A percentile compares a stretch with the other conserved stretches of the same genome.
Conservation (phyloP, 2,888 invertebrate genomes). For the Oscheius sp. region DNA sequence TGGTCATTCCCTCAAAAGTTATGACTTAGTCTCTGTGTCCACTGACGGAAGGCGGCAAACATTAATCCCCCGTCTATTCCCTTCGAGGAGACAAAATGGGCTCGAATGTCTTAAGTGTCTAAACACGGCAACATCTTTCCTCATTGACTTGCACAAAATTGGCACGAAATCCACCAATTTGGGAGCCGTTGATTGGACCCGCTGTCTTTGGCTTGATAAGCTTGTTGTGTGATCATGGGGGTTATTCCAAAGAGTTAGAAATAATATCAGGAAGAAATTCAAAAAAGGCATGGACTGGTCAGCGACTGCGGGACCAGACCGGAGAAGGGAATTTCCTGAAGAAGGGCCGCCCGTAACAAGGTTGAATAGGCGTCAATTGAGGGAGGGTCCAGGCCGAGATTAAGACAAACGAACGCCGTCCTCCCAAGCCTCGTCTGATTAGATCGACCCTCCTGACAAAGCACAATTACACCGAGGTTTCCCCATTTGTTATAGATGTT, state of each 20-base stretch:
- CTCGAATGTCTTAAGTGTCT: too few relatives aligned
- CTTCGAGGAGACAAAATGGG: too few relatives aligned
- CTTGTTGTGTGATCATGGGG: neutral
- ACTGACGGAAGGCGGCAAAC: too few relatives aligned
- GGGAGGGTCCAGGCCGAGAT: neutral
- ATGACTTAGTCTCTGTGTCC: too few relatives aligned
- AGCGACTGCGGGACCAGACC: neutral
- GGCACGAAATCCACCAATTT: neutral
- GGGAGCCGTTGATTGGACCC: constrained; percentile 1
- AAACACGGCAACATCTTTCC: too few relatives aligned
- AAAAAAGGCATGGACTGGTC: neutral
- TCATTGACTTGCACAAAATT: neutral
- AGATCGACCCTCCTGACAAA: constrained; percentile 18
- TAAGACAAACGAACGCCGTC: constrained; percentile 26
- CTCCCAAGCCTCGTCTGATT: neutral
- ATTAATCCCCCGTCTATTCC: too few relatives aligned
- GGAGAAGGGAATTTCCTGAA: constrained; percentile 22
- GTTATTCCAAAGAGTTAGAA: neutral
- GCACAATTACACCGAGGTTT: neutral
- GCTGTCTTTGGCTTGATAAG: neutral
- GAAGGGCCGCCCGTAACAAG: constrained; percentile 8
- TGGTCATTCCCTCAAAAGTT: too few relatives aligned
- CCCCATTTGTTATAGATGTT: too few relatives aligned
- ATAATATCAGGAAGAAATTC: neutral
- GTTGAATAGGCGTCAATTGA: constrained; percentile 27